These are phyloP conservation scores for Scaptomyza reducta DNA, from an alignment of 2,888 invertebrate species.

Conservation along the genomic window DNA sequence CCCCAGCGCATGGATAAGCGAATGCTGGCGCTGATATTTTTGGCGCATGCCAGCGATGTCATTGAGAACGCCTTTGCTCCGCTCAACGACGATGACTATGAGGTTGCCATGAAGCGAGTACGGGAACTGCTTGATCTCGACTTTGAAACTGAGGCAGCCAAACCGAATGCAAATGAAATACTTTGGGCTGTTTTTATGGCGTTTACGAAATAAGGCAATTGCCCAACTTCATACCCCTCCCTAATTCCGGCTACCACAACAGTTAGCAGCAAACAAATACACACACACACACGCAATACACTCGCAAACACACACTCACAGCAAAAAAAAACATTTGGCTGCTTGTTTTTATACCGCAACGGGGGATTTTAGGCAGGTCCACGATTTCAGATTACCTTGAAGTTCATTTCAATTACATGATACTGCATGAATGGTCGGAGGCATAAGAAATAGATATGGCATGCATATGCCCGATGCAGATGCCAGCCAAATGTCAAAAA, in stretches of 20 bases:
- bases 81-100: conserved; percentile 98
- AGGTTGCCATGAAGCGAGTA: conserved; percentile 98
- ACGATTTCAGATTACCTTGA: conserved; percentile 37
- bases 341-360: conserved; percentile 45
- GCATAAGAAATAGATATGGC: conserved; percentile 15
- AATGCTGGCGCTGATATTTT: conserved; percentile 95
- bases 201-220: conserved; percentile 92
- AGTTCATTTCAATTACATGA: conserved; percentile 25
- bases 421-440: conserved; percentile 19
- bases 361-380: conserved; percentile 14
- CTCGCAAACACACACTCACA: conserved; percentile 25
- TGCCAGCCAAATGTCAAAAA: conserved; percentile 18
- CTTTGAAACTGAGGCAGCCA: conserved; percentile 97
- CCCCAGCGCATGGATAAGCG: conserved; percentile 98
- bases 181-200: conserved; percentile 99
- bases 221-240: conserved; percentile 22
- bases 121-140: conserved; percentile 97
- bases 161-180: conserved; percentile 95
- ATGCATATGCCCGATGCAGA: conserved; percentile 16
- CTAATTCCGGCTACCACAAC: conserved; percentile 11
- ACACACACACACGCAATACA: conserved; percentile 23
- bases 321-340: conserved; percentile 18
- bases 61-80: conserved; percentile 99
- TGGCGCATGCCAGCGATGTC: conserved; percentile 99
- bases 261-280: conserved; percentile 14